Percentiles rank a stretch among this genome's conserved stretches.
phyloP scores from a whole-genome alignment of 2,797 vertebrate genomes.

The Pitangus sulphuratus region DNA sequence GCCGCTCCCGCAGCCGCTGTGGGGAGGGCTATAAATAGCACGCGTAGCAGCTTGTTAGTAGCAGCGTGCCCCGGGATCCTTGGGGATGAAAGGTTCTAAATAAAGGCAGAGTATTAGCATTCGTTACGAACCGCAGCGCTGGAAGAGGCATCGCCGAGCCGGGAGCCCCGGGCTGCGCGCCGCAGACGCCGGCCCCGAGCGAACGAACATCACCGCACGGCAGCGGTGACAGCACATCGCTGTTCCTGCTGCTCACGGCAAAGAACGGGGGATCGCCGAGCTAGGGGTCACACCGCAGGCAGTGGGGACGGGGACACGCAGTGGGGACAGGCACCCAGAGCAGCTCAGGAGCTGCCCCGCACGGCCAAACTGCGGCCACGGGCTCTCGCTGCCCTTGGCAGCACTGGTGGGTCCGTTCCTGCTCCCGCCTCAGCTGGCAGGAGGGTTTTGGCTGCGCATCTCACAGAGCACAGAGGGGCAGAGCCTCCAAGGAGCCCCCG shows the following conservation, averaged over 20 bases:
- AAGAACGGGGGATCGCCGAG: fast-evolving
- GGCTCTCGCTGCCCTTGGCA: background rate
- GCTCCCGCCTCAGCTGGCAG: background rate
- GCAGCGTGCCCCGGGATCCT: background rate
- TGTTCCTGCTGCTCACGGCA: background rate
- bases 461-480: background rate
- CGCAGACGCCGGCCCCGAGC: background rate
- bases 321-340: background rate
- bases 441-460: fast-evolving
- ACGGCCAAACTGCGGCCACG: fast-evolving
- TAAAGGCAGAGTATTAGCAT: background rate
- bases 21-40: background rate
- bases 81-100: constrained; percentile 3
- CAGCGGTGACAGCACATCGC: background rate
- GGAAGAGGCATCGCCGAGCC: background rate
- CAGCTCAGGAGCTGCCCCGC: background rate
- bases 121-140: background rate
- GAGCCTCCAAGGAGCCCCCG: background rate
- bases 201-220: background rate
- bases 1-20: background rate
- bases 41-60: background rate
- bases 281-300: fast-evolving
- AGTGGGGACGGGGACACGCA: background rate
- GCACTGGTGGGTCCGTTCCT: fast-evolving
- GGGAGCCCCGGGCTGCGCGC: background rate